These are phyloP conservation scores for Myrmecobius fasciatus DNA, from an alignment of 2,113 vertebrate genomes.

Conservation along the genomic window DNA sequence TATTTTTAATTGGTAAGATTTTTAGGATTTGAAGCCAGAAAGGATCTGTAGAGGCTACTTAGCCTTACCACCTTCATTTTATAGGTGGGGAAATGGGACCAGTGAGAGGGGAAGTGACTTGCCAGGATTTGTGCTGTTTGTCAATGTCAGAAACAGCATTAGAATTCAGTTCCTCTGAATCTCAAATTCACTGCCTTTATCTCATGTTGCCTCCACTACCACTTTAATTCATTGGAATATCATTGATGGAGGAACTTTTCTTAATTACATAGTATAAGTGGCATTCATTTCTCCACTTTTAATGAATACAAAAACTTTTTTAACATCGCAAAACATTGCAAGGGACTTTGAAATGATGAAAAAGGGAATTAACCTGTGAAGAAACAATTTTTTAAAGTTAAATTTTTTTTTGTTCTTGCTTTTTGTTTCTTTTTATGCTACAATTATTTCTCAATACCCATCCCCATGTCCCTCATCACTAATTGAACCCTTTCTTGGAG, in stretches of 20 bases:
- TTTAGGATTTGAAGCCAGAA: background rate
- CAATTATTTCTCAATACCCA: background rate
- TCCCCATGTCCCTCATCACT: accelerated
- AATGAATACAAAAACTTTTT: background rate
- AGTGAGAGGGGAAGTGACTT: background rate
- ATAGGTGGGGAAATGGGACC: background rate
- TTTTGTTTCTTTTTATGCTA: background rate
- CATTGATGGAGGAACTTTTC: background rate
- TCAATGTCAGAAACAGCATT: background rate
- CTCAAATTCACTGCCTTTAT: background rate
- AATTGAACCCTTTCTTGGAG: background rate
- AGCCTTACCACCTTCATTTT: background rate
- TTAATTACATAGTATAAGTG: background rate
- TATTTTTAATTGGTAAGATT: background rate
- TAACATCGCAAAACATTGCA: background rate
- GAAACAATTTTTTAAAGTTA: background rate
- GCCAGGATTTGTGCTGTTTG: background rate
- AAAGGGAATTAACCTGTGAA: conserved; percentile 31
- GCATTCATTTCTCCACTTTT: background rate
- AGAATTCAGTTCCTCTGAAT: background rate
- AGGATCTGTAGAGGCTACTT: background rate
- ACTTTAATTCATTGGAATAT: conserved; percentile 17
- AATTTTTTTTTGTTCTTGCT: background rate
- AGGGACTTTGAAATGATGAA: conserved; percentile 10
- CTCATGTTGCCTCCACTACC: background rate